A percentile compares a stretch with the other conserved stretches of the same genome.
Evolutionary conservation across 2,888 invertebrate genomes (phyloP).

Genomic region (Elysia crispata): DNA sequence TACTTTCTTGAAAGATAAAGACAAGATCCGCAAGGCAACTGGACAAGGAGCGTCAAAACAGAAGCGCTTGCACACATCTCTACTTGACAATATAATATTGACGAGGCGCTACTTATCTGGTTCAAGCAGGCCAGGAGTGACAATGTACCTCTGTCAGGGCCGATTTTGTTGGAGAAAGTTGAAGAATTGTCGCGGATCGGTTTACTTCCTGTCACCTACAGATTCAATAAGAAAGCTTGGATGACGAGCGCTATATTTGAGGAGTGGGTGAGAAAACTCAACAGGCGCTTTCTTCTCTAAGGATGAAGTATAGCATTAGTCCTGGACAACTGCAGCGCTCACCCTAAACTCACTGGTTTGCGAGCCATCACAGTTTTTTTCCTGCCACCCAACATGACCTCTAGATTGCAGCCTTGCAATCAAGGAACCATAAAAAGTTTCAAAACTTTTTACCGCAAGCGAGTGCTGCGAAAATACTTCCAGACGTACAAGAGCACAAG

Average conservation of each 20-base stretch:
- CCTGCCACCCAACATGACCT: slow-evolving; percentile 59
- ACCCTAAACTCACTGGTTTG: slow-evolving; percentile 51
- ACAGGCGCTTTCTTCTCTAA: slow-evolving; percentile 42
- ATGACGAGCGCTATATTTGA: slow-evolving; percentile 54
- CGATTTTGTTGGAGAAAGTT: not conserved
- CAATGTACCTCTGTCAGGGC: not conserved
- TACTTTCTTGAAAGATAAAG: slow-evolving; percentile 9
- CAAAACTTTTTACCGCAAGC: slow-evolving; percentile 44
- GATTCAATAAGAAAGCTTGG: slow-evolving; percentile 56
- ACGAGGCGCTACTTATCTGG: slow-evolving; percentile 10
- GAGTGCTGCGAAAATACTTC: not conserved
- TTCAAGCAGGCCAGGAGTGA: not conserved
- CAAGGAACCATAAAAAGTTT: slow-evolving; percentile 57
- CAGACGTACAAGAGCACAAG: not conserved
- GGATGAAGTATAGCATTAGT: slow-evolving; percentile 51
- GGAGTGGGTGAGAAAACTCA: slow-evolving; percentile 55
- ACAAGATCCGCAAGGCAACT: not conserved
- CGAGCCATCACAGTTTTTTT: slow-evolving; percentile 53
- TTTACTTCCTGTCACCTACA: slow-evolving; percentile 45
- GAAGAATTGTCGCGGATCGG: not conserved
- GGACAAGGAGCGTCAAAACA: not conserved
- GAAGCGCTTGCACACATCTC: not conserved
- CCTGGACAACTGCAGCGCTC: slow-evolving; percentile 58
- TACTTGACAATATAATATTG: not conserved
- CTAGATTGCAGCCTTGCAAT: slow-evolving; percentile 59